Evolutionary conservation across 2,113 vertebrate genomes (phyloP).

Genomic region (Chinchilla lanigera): DNA sequence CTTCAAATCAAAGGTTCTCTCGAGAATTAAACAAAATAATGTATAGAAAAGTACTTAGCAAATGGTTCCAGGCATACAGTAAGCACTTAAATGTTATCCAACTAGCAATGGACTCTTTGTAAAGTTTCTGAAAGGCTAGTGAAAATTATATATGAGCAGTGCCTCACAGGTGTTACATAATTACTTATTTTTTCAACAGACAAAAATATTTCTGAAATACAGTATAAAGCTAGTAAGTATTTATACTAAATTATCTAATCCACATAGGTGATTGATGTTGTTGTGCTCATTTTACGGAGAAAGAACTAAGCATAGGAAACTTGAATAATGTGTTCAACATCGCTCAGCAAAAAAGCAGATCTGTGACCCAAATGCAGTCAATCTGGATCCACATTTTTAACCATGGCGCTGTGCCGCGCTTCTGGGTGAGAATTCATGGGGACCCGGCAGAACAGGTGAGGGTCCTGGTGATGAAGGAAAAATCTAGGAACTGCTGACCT

Average conservation of each 20-base stretch:
- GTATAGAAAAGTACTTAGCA: background rate
- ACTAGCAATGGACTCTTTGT: background rate
- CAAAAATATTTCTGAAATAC: constrained; percentile 12
- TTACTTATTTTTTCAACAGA: background rate
- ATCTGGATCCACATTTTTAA: background rate
- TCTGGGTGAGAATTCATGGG: background rate
- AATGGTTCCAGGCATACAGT: background rate
- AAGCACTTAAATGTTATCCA: background rate
- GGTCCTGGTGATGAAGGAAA: background rate
- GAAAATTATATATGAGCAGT: background rate
- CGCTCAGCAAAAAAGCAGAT: background rate
- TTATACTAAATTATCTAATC: background rate
- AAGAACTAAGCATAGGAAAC: background rate
- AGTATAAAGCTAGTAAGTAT: background rate
- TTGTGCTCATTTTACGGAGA: background rate
- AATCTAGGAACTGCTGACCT: background rate
- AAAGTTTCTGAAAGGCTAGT: background rate
- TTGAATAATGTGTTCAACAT: background rate
- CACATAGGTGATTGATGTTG: background rate
- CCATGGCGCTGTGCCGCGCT: background rate
- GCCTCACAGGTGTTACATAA: background rate
- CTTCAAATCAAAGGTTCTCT: background rate
- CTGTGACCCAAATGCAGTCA: background rate
- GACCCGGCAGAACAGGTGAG: background rate
- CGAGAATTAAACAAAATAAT: background rate